Evolutionary conservation across 1,140 invertebrate genomes (phyloP).

Genomic region (Aleiodes sp.): DNA sequence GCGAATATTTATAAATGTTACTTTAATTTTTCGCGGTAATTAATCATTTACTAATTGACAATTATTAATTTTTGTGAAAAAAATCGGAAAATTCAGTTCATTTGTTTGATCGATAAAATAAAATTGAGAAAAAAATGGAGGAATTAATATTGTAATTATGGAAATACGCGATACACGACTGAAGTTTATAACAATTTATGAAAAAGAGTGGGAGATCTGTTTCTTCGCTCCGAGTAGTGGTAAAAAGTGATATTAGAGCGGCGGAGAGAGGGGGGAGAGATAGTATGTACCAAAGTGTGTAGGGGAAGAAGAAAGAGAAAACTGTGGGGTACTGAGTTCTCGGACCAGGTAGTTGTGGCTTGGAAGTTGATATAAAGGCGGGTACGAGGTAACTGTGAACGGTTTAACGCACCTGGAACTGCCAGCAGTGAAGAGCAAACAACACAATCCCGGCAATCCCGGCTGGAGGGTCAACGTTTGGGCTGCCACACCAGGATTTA

Average conservation of each 20-base stretch:
- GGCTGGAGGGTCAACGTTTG: slow-evolving; percentile 39
- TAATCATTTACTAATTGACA: too few species aligned
- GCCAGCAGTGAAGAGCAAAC: slow-evolving; percentile 39
- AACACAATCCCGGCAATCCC: slow-evolving; percentile 39
- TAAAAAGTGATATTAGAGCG: slow-evolving; percentile 25
- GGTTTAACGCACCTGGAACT: slow-evolving; percentile 55
- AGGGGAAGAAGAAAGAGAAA: slow-evolving; percentile 46
- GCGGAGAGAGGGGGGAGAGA: slow-evolving; percentile 35
- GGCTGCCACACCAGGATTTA: slow-evolving; percentile 58
- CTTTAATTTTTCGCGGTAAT: neutral
- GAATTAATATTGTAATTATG: too few species aligned
- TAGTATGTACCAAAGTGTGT: slow-evolving; percentile 32
- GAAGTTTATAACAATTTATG: too few species aligned
- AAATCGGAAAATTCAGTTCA: too few species aligned
- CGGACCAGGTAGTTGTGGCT: slow-evolving; percentile 51
- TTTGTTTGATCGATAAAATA: too few species aligned
- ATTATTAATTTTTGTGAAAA: too few species aligned
- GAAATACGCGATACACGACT: too few species aligned
- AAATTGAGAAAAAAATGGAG: too few species aligned
- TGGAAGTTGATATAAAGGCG: slow-evolving; percentile 65
- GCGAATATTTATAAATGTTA: neutral
- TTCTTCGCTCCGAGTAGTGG: too few species aligned
- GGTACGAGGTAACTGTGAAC: slow-evolving; percentile 35
- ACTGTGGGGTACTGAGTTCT: slow-evolving; percentile 45
- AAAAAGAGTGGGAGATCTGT: too few species aligned